Evolutionary conservation across 2,888 invertebrate species (phyloP).

Genomic region (Caenorhabditis uteleia): DNA sequence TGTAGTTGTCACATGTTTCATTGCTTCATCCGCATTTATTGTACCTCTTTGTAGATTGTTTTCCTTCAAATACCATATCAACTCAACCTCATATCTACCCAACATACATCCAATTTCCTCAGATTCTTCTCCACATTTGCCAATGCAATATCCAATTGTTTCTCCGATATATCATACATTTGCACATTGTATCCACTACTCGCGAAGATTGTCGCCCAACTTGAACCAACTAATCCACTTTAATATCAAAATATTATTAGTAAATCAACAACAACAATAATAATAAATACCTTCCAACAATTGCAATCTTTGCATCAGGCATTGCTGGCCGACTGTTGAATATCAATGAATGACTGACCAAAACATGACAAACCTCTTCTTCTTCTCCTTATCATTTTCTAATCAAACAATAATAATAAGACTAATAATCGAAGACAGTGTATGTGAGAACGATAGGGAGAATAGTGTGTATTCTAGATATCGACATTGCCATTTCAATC

Average conservation of each 20-base stretch:
- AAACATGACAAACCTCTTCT: constrained; percentile 3
- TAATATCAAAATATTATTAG: not conserved
- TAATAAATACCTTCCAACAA: constrained; percentile 47
- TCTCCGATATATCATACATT: constrained; percentile 78
- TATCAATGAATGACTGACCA: too few relatives aligned
- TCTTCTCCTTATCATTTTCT: constrained; percentile 12
- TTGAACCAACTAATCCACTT: constrained; percentile 92
- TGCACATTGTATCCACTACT: constrained; percentile 87
- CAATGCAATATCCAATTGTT: constrained; percentile 23
- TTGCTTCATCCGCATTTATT: constrained; percentile 54
- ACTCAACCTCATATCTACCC: not conserved
- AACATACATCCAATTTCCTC: constrained; percentile 35
- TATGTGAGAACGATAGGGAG: too few relatives aligned
- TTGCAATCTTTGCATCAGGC: constrained; percentile 38
- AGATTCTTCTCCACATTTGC: constrained; percentile 35
- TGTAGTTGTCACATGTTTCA: constrained; percentile 30
- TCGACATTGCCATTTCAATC: too few relatives aligned
- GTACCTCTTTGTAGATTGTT: constrained; percentile 42
- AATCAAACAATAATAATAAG: not conserved
- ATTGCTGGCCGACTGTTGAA: too few relatives aligned
- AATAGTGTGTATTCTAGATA: too few relatives aligned
- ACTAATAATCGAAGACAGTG: not conserved
- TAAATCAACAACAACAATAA: not conserved
- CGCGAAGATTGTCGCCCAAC: constrained; percentile 96
- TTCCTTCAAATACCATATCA: constrained; percentile 31